phyloP scores from a whole-genome alignment of 2,113 vertebrate species.

The Leptodactylus fuscus region DNA sequence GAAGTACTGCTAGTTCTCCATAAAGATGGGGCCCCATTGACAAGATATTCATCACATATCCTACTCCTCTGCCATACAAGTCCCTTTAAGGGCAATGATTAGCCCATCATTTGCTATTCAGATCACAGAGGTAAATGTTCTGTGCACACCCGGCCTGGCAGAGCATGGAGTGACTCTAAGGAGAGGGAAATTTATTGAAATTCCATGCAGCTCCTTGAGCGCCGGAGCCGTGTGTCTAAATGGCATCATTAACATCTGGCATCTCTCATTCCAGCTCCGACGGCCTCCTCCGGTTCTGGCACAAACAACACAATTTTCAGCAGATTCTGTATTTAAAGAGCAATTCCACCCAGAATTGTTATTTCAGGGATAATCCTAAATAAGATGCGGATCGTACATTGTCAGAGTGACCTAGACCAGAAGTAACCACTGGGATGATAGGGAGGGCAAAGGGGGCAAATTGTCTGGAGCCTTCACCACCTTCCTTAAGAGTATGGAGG shows the following conservation, averaged over 20 bases:
- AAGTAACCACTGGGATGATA: no score
- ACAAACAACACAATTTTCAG: neutral
- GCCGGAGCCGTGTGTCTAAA: neutral
- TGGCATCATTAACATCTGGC: constrained; percentile 27
- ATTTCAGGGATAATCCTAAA: no score
- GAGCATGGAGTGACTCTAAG: neutral
- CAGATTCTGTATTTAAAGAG: neutral
- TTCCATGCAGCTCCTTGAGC: neutral
- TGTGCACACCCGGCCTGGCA: neutral
- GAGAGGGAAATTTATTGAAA: constrained; percentile 7
- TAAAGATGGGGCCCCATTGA: no score
- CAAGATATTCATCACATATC: neutral
- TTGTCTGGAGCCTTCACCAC: no score
- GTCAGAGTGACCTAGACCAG: neutral
- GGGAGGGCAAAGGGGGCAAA: no score
- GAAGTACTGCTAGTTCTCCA: no score
- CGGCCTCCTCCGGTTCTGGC: neutral
- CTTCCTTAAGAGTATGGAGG: no score
- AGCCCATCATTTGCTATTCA: no score
- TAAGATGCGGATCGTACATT: neutral
- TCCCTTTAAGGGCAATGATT: neutral
- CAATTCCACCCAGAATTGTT: neutral
- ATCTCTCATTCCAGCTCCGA: neutral
- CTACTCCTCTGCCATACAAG: neutral
- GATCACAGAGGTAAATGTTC: neutral